Base-by-base conservation (phyloP, 2,797 vertebrate genomes). In the Cephalopachus bancanus region DNA sequence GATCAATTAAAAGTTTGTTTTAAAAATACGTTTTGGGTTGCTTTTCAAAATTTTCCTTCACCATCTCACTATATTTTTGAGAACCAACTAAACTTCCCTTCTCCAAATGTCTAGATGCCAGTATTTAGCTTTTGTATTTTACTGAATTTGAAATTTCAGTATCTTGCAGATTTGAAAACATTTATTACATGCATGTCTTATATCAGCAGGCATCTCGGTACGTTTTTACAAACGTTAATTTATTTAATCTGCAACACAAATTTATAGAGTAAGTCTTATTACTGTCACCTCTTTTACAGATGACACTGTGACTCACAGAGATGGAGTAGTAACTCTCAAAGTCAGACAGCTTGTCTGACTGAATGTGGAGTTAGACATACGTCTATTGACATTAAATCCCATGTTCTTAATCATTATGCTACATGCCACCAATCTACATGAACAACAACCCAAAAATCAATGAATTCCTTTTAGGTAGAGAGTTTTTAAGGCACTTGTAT, bases 1-100 rank as follows among this genome's bases (percentile, higher is more conserved):
- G 7, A 71, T 86, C 89, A 92, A 98, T 97, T 96, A 97, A 97
- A 98, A 91, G 26, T 92, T 94, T 83, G 55, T 67, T 96, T 71
- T 37, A 67, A 97, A 75, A 95, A 74, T n/a, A 75, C 15, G 19
- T 86, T 81, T 83, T 79, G 64, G 44, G 65, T 83, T 33, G 28
- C n/a, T 94, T 71, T 10, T 64, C 28, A 65, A 65, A 57, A 8
- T 71, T 81, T 93, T 75, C 28, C 93, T n/a, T 76, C 10, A 79
- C 4, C 3, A 5, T 67, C 26, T 16, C 57, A 64, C 6, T 64
- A 84, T 90, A 57, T 85, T 84, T 90, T 87, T 24, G 55, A 64
- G 57, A 95, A 67, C 33, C 44, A 80, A 90, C 4, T 15, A 75
- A 81, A 49, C 7, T 20, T 55, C 17, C 14, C 7, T 85, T 89